phyloP scores from a whole-genome alignment of 2,888 invertebrate species.

The Nomada lathburiana region DNA sequence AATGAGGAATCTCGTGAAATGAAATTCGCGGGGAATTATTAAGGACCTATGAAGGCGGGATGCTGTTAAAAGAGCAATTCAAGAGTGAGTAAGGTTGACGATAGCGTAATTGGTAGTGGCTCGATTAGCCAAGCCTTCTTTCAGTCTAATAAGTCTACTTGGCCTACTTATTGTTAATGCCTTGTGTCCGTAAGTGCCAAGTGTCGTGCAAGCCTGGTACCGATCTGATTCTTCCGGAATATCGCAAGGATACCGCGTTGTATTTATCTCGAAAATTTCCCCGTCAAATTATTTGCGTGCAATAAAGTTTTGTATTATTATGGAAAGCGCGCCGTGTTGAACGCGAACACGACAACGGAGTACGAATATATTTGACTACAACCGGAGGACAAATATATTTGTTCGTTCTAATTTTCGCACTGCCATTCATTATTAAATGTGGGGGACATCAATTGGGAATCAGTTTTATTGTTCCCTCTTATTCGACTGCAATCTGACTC shows the following conservation, averaged over 20 bases:
- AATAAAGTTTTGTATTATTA: too few species aligned
- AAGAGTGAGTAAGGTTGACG: conserved; percentile 49
- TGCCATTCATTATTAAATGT: background rate
- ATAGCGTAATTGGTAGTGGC: conserved; percentile 59
- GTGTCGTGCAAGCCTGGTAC: conserved; percentile 40
- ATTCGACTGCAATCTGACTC: background rate
- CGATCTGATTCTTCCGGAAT: conserved; percentile 55
- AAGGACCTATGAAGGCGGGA: conserved; percentile 36
- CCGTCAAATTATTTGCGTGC: background rate
- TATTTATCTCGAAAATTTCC: background rate
- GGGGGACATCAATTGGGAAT: background rate
- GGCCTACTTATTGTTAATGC: conserved; percentile 71
- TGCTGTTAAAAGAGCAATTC: conserved; percentile 48
- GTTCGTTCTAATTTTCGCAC: background rate
- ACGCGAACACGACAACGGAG: too few species aligned
- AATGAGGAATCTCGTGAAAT: background rate
- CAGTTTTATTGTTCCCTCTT: background rate
- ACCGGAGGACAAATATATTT: background rate
- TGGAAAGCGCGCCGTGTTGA: too few species aligned
- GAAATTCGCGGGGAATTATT: conserved; percentile 15
- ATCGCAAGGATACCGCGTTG: background rate
- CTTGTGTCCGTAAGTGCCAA: conserved; percentile 60
- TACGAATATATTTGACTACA: too few species aligned
- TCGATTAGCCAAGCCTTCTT: conserved; percentile 67
- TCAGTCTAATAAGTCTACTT: conserved; percentile 65